Percentiles rank a stretch among this genome's conserved stretches.
phyloP scores from a whole-genome alignment of 1,140 invertebrate genomes.

The Dinothrombium tinctorium region DNA sequence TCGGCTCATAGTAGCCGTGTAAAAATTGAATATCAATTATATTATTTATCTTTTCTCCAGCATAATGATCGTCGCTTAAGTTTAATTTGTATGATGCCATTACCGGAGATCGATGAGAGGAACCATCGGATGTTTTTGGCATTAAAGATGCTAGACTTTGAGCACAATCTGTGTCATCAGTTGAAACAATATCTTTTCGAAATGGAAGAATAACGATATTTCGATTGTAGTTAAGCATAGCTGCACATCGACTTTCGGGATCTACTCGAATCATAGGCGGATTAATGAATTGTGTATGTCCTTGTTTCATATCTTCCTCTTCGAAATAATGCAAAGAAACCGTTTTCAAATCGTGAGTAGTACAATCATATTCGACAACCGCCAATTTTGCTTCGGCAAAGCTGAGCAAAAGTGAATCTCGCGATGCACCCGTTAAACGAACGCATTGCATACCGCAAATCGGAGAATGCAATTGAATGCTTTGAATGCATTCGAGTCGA shows the following conservation, averaged over 20 bases:
- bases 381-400: conserved; percentile 59
- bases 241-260: conserved; percentile 83
- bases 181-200: conserved; percentile 47
- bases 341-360: conserved; percentile 70
- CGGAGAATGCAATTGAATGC: conserved; percentile 2
- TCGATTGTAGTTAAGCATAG: conserved; percentile 79
- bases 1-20: conserved; percentile 96
- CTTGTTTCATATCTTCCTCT: conserved; percentile 67
- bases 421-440: conserved; percentile 18
- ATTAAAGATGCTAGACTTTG: not conserved
- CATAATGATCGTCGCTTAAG: conserved; percentile 44
- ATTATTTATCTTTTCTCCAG: conserved; percentile 61
- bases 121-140: not conserved
- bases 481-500: not conserved
- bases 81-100: conserved; percentile 72
- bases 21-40: conserved; percentile 91
- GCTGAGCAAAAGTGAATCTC: conserved; percentile 7
- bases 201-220: conserved; percentile 87
- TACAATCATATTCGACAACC: conserved; percentile 81
- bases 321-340: conserved; percentile 96
- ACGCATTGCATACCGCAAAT: conserved; percentile 2
- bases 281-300: conserved; percentile 22
- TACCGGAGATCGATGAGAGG: conserved; percentile 22
- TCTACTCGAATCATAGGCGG: conserved; percentile 69
- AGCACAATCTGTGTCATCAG: conserved; percentile 33